These are phyloP conservation scores for Melanostigma gelatinosum DNA, from an alignment of 2,113 vertebrate genomes.

Conservation along the genomic window DNA sequence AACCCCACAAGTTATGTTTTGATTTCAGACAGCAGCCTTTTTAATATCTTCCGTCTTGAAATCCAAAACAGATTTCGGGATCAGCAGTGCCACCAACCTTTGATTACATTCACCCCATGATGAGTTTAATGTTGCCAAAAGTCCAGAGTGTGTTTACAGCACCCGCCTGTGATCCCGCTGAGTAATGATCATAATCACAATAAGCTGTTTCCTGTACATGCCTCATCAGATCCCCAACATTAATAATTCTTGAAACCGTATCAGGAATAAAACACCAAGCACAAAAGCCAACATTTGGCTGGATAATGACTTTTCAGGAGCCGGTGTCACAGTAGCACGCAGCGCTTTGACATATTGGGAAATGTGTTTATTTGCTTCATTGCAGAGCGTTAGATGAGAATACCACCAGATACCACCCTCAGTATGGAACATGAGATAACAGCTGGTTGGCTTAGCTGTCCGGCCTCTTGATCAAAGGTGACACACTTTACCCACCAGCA, in stretches of 20 bases:
- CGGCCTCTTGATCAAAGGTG: no score
- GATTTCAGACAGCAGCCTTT: slow-evolving; percentile 18
- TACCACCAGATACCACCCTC: no score
- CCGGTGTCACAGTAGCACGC: background rate
- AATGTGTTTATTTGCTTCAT: no score
- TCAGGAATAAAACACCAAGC: slow-evolving; percentile 11
- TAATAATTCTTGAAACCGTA: slow-evolving; percentile 16
- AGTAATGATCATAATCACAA: slow-evolving; percentile 33
- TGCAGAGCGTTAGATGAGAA: no score
- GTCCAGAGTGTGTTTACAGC: slow-evolving; percentile 49
- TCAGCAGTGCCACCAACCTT: slow-evolving; percentile 47
- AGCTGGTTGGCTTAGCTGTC: no score
- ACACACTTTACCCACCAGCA: no score
- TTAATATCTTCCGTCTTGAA: slow-evolving; percentile 20
- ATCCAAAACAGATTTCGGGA: slow-evolving; percentile 46
- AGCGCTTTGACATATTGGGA: no score
- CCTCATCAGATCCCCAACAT: slow-evolving; percentile 34
- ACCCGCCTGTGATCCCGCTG: slow-evolving; percentile 29
- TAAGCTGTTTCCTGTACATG: slow-evolving; percentile 43
- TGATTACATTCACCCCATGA: slow-evolving; percentile 40
- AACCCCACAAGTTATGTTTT: background rate
- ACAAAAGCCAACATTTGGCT: slow-evolving; percentile 35
- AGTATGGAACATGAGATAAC: no score
- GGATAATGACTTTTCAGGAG: slow-evolving; percentile 36
- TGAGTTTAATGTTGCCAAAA: slow-evolving; percentile 48